Evolutionary conservation across 2,888 invertebrate species (phyloP), one percentile per base, ranked within the genome.

Genomic region (Gari tellinella): DNA sequence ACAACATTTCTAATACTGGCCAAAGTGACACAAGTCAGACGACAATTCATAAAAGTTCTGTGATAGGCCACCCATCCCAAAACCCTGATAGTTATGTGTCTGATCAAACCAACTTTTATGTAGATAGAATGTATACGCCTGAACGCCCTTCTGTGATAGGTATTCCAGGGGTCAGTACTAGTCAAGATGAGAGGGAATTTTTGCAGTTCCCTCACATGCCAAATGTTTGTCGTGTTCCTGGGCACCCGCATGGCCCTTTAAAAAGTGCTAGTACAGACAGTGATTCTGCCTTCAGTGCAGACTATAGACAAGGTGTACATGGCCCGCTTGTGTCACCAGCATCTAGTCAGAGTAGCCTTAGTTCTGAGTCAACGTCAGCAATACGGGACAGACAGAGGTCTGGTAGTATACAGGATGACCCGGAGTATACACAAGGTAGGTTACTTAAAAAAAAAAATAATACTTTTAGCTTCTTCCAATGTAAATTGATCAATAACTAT

Each of bases 331-430:
- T 77, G 38, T 86, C 87, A 3, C 84, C 86, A n/a, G 82, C 84
- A 19, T 85, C 88, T 81, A 89, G 86, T 83, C 86, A 83, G 41
- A 86, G 86, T 78, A 87, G 86, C 69, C 57, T 84, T 26, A 83
- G 83, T 80, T 85, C 85, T 0, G 84, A 85, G 55, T 80, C 84
- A 2, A 81, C 84, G n/a, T 57, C 78, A 10, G 82, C 68, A 17
- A 21, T 63, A 25, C 62, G 51, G 45, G 48, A 46, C 19, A 63
- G 80, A 49, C 78, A 78, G 12, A 68, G 82, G 17, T 84, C 84
- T 23, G 86, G 84, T 7, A 86, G 84, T 73, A 48, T 83, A 41
- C 86, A 85, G 60, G 89, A 89, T 55, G 87, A 88, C 25, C 79
- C 83, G 14, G 88, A 79, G 52, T 89, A 89, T 65, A 80, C 80